phyloP scores from a whole-genome alignment of 2,888 invertebrate species.

The Prionchulus punctatus region DNA sequence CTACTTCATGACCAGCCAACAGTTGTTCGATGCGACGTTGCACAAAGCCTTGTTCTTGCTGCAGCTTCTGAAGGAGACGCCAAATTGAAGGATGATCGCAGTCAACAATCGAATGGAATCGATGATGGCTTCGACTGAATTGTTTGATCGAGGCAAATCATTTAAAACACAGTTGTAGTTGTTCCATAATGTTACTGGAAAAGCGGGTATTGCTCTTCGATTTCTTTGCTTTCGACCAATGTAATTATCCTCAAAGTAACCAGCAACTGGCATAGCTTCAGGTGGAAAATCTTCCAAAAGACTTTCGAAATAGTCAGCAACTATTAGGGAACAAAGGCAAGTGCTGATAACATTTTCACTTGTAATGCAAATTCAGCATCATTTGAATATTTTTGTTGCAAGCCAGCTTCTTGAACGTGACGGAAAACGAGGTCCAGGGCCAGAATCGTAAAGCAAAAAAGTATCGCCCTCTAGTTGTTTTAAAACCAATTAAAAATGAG shows the following conservation, averaged over 20 bases:
- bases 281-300: not conserved
- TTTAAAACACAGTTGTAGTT: not conserved
- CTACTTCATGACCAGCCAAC: not conserved
- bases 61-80: not conserved
- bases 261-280: no score
- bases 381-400: not conserved
- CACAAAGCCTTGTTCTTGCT: not conserved
- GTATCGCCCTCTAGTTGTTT: no score
- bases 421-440: no score
- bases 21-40: not conserved
- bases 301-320: not conserved
- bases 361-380: not conserved
- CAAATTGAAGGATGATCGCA: constrained; percentile 2
- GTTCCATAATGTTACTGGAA: not conserved
- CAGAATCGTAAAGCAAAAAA: no score
- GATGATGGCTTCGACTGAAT: not conserved
- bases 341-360: not conserved
- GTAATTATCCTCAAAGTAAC: not conserved
- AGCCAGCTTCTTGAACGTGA: not conserved
- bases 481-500: no score
- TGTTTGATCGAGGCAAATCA: constrained; percentile 1
- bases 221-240: not conserved
- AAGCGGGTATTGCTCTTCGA: not conserved
- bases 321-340: not conserved
- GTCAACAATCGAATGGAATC: not conserved